A percentile compares a stretch with the other conserved stretches of the same genome.
Evolutionary conservation across 2,888 invertebrate species (phyloP).

Genomic region (Platerodrilus igneus): DNA sequence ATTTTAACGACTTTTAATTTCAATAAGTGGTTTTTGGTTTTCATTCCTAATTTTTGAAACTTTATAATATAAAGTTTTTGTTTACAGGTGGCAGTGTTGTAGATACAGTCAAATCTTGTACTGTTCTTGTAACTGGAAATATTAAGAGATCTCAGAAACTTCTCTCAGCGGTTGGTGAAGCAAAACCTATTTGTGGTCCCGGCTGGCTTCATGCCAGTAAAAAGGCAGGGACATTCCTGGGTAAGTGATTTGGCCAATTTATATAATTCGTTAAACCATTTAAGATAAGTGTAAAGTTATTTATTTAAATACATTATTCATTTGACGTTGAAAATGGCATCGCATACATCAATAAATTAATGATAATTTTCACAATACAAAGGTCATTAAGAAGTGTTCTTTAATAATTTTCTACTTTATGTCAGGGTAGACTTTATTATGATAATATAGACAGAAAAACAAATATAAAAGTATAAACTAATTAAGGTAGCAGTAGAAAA

Average conservation of each 20-base stretch:
- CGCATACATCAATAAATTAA: no score
- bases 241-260: slow-evolving; percentile 27
- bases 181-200: slow-evolving; percentile 55
- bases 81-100: slow-evolving; percentile 54
- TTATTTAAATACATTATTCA: no score
- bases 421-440: no score
- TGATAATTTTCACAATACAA: no score
- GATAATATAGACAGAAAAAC: no score
- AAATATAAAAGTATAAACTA: no score
- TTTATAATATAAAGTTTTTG: slow-evolving; percentile 2
- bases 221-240: slow-evolving; percentile 39
- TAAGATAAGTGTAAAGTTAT: no score
- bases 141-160: slow-evolving; percentile 58
- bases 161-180: slow-evolving; percentile 56
- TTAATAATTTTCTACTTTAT: no score
- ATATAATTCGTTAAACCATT: not conserved
- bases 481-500: no score
- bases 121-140: slow-evolving; percentile 54
- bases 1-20: not conserved
- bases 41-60: slow-evolving; percentile 1
- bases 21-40: not conserved
- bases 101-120: slow-evolving; percentile 46
- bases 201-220: slow-evolving; percentile 41
- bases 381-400: no score
- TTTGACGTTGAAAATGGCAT: no score